Percentiles rank a stretch among this genome's conserved stretches.
These are phyloP conservation scores for Hylia prasina DNA, from an alignment of 2,113 vertebrate genomes.

Conservation along the genomic window DNA sequence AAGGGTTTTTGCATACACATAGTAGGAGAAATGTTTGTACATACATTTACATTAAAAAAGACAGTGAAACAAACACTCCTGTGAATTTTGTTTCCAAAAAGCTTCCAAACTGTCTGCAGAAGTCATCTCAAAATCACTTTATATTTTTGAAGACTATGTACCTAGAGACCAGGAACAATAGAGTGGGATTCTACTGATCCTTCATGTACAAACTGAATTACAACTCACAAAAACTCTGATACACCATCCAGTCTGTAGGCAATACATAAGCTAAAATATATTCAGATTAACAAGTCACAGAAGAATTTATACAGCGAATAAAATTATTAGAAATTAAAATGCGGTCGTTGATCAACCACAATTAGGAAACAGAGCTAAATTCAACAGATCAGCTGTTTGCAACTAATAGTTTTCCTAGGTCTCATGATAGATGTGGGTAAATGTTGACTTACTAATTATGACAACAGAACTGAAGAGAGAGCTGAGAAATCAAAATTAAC, in stretches of 20 bases:
- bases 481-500: constrained; percentile 46
- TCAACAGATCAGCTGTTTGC: constrained; percentile 59
- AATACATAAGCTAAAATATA: neutral
- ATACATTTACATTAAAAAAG: neutral
- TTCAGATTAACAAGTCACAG: neutral
- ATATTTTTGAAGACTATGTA: neutral
- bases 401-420: constrained; percentile 53
- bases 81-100: constrained; percentile 1
- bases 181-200: neutral
- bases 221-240: neutral
- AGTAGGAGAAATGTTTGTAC: neutral
- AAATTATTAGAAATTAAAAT: constrained; percentile 54
- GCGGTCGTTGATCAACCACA: constrained; percentile 16
- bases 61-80: neutral
- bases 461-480: constrained; percentile 30
- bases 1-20: neutral
- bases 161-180: neutral
- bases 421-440: constrained; percentile 57
- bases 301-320: constrained; percentile 14
- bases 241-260: neutral
- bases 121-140: neutral
- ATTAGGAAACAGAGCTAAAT: constrained; percentile 36
- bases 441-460: constrained; percentile 64
- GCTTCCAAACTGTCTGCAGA: neutral
- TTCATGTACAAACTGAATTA: neutral